Evolutionary conservation across 2,888 invertebrate genomes (phyloP).

Genomic region (Sphecodes monilicornis): DNA sequence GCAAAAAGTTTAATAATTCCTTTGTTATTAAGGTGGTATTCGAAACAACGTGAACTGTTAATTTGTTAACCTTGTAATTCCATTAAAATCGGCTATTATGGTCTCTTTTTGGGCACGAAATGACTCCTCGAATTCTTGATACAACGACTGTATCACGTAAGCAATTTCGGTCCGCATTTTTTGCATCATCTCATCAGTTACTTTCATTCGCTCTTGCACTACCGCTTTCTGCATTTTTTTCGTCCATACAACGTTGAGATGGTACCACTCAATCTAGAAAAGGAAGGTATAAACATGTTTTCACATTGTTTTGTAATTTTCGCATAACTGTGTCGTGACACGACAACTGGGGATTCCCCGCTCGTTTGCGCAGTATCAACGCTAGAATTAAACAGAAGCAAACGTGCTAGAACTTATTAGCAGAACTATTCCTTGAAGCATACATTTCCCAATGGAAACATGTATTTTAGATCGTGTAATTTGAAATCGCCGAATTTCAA

Average conservation of each 20-base stretch:
- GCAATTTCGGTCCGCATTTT: slow-evolving; percentile 74
- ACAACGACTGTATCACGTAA: slow-evolving; percentile 66
- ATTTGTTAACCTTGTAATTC: slow-evolving; percentile 73
- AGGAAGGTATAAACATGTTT: neutral
- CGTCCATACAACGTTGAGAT: slow-evolving; percentile 52
- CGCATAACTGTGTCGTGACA: neutral
- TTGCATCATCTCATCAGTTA: slow-evolving; percentile 71
- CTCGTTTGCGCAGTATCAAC: neutral
- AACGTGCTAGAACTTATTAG: neutral
- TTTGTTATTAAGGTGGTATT: too few relatives aligned
- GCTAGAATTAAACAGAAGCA: neutral
- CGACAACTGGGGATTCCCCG: neutral
- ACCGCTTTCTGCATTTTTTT: slow-evolving; percentile 70
- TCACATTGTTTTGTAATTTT: neutral
- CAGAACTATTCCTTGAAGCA: neutral
- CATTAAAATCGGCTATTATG: slow-evolving; percentile 78
- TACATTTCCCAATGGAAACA: neutral
- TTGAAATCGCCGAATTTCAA: too few relatives aligned
- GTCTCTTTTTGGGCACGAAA: slow-evolving; percentile 67
- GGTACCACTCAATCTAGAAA: slow-evolving; percentile 66
- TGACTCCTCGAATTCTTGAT: slow-evolving; percentile 70
- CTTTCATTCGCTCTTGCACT: slow-evolving; percentile 69
- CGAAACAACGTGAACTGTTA: neutral
- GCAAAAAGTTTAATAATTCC: neutral
- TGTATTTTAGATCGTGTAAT: too few relatives aligned